Evolutionary conservation across 1,140 invertebrate species (phyloP), one percentile per base, ranked within the genome.

Genomic region (Drosophila jambulina): DNA sequence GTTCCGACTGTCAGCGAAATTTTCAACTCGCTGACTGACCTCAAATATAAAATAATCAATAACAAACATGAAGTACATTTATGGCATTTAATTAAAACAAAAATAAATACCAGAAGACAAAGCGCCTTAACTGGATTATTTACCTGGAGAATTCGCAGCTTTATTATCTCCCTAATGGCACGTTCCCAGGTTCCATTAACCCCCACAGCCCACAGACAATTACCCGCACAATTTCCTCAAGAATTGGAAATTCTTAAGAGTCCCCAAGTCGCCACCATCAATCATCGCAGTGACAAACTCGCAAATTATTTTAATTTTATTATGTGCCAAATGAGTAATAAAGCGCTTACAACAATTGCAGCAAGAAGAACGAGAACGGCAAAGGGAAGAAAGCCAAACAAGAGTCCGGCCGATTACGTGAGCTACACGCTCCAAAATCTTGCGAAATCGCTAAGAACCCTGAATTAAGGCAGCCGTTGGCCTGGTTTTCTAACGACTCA

Each of bases 381-480:
- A 25, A 23, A 19, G 64, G 38, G 19, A 64, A 38, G 51, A 53
- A 42, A 38, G 45, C 42, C 49, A 75, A 86, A 63, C 68, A 54
- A 83, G 80, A 74, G 40, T 54, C 64, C 63, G 61, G 43, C 48
- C 64, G 49, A 83, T 83, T 83, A 83, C 70, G 61, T 75, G 80
- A 63, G 65, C 70, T 83, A 83, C 80, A 83, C 80, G 80, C 80
- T 83, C 80, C 65, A 83, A 63, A 75, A 83, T 82, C 59, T 67
- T 75, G 2, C 29, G 21, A 46, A 76, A 84, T 67, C 67, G 53
- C 72, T 12, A 48, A 74, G 48, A 61, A 62, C 45, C 25, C 34
- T 29, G 61, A 70, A 42, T 72, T 67, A 46, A 58, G 27, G 45
- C 56, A 46, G 43, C 58, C 71, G 19, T 38, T 85, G 82, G 61